Percentiles rank a stretch among this genome's conserved stretches.
These are phyloP conservation scores for Dicerorhinus sumatrensis DNA, from an alignment of 2,113 vertebrate species.

Conservation along the genomic window DNA sequence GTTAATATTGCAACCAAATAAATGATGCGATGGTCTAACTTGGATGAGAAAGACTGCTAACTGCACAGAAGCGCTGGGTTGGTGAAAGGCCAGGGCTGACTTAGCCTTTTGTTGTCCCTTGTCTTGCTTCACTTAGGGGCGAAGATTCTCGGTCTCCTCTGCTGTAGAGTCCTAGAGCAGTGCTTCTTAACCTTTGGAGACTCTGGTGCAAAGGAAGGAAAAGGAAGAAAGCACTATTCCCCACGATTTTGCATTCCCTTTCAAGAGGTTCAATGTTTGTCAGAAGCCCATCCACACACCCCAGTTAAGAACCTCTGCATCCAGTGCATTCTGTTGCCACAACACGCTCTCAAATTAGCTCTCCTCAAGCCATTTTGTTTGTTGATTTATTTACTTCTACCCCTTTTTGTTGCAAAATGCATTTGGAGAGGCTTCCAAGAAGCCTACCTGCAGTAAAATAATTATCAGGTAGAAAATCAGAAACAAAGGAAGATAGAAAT, in stretches of 20 bases:
- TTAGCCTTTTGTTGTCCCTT: neutral
- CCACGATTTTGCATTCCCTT: neutral
- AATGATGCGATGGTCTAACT: neutral
- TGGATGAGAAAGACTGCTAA: neutral
- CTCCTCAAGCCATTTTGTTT: neutral
- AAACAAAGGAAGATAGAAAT: neutral
- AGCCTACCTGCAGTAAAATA: neutral
- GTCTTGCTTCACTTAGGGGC: neutral
- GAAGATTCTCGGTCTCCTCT: neutral
- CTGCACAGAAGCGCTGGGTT: neutral
- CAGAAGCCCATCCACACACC: neutral
- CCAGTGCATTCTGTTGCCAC: fast-evolving
- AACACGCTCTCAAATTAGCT: neutral
- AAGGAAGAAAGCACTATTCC: neutral
- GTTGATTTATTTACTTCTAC: neutral
- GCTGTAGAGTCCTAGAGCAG: neutral
- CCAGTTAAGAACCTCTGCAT: neutral
- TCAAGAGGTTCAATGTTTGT: neutral
- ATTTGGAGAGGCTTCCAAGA: neutral
- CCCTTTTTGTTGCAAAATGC: constrained; percentile 22
- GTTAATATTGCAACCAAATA: constrained; percentile 47
- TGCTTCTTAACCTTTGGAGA: neutral
- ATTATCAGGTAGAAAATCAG: neutral
- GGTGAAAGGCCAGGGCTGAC: neutral
- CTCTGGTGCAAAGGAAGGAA: neutral